Evolutionary conservation across 1,140 invertebrate genomes (phyloP).

Genomic region (Drosophila sp.): DNA sequence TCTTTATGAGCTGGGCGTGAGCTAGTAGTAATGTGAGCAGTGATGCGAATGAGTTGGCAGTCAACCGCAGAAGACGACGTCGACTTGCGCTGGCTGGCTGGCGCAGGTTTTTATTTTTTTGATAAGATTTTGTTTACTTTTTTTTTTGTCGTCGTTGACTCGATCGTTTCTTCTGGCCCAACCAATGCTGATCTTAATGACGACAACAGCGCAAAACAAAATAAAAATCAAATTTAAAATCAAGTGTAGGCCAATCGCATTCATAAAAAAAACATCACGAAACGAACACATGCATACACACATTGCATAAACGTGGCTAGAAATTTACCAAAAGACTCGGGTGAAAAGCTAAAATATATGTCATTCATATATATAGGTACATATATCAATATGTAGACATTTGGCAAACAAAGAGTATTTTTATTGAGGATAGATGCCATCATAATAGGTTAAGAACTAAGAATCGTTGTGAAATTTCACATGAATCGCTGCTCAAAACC

Average conservation of each 20-base stretch:
- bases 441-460: too few relatives aligned
- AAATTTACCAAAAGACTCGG: background rate
- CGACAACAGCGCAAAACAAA: constrained; percentile 15
- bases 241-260: constrained; percentile 20
- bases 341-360: too few relatives aligned
- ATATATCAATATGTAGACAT: too few relatives aligned
- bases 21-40: constrained; percentile 15
- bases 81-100: constrained; percentile 1
- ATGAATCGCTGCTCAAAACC: too few relatives aligned
- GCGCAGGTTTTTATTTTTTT: constrained; percentile 22
- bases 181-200: constrained; percentile 11
- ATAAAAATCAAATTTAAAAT: constrained; percentile 10
- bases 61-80: constrained; percentile 12
- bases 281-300: constrained; percentile 14
- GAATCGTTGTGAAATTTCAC: too few relatives aligned
- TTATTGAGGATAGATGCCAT: too few relatives aligned
- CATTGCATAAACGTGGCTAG: background rate
- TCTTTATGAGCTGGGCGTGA: constrained; percentile 54
- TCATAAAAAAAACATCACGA: constrained; percentile 12
- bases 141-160: constrained; percentile 8
- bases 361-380: too few relatives aligned
- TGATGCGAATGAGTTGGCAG: constrained; percentile 35
- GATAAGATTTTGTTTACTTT: constrained; percentile 63
- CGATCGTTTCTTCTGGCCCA: background rate
- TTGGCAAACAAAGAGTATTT: too few relatives aligned